A percentile compares a stretch with the other conserved stretches of the same genome.
phyloP scores from a whole-genome alignment of 2,797 vertebrate genomes.

The Alauda arvensis region DNA sequence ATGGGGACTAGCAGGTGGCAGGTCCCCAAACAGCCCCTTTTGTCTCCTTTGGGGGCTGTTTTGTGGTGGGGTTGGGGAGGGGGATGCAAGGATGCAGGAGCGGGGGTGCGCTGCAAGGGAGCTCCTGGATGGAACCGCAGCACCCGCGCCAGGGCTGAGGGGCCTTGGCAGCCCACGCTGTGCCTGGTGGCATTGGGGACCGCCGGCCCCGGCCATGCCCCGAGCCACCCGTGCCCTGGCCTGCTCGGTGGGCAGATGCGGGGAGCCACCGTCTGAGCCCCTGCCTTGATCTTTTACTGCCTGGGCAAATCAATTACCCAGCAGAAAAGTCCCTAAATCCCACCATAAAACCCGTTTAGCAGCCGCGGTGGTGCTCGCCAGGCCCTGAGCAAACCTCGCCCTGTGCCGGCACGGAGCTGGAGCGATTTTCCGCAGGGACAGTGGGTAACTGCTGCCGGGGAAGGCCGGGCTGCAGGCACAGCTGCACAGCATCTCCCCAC shows the following conservation, averaged over 20 bases:
- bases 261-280: slow-evolving; percentile 32
- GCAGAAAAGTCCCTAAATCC: slow-evolving; percentile 65
- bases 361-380: not conserved
- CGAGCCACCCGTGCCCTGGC: not conserved
- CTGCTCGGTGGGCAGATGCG: not conserved
- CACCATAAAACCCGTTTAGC: slow-evolving; percentile 62
- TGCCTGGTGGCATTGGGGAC: not conserved
- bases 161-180: rapidly evolving
- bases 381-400: not conserved
- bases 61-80: slow-evolving; percentile 55
- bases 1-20: slow-evolving; percentile 88
- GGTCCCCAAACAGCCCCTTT: slow-evolving; percentile 70
- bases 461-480: rapidly evolving
- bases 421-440: not conserved
- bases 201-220: rapidly evolving
- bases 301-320: slow-evolving; percentile 60
- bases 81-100: slow-evolving; percentile 27
- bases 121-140: not conserved
- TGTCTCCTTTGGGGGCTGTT: slow-evolving; percentile 65
- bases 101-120: slow-evolving; percentile 35
- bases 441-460: not conserved
- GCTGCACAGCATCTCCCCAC: not conserved
- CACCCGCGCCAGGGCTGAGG: not conserved
- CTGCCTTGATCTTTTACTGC: slow-evolving; percentile 62
- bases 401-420: not conserved